phyloP scores from a whole-genome alignment of 2,113 vertebrate genomes.

The Bostrychus sinensis region DNA sequence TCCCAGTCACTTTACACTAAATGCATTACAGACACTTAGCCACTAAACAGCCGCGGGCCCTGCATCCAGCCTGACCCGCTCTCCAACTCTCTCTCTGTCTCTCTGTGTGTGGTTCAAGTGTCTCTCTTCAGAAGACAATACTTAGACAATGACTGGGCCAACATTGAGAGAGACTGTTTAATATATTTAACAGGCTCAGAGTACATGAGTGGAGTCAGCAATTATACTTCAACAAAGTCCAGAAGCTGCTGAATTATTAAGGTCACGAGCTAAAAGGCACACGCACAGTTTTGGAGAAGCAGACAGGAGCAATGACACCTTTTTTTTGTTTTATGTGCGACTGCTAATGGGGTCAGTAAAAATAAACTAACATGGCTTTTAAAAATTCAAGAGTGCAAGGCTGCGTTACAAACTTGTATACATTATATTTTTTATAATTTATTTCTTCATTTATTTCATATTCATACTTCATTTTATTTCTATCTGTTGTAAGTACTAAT shows the following conservation, averaged over 20 bases:
- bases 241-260: no score
- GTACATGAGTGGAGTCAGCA: conserved; percentile 12
- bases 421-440: no score
- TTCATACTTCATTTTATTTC: neutral
- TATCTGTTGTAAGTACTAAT: neutral
- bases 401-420: no score
- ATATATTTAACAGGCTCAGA: conserved; percentile 28
- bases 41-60: conserved; percentile 54
- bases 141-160: neutral
- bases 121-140: conserved; percentile 29
- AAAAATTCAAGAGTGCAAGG: no score
- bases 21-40: conserved; percentile 62
- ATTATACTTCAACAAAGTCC: neutral
- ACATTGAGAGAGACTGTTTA: conserved; percentile 18
- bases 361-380: no score
- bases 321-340: no score
- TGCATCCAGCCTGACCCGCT: conserved; percentile 42
- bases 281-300: no score
- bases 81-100: conserved; percentile 43
- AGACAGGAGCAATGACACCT: no score
- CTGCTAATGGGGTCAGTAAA: no score
- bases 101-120: conserved; percentile 37
- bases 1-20: conserved; percentile 64
- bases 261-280: no score
- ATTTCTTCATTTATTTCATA: neutral